Evolutionary conservation across 2,888 invertebrate species (phyloP), one percentile per base, ranked within the genome.

Genomic region (Heliconius cydno): DNA sequence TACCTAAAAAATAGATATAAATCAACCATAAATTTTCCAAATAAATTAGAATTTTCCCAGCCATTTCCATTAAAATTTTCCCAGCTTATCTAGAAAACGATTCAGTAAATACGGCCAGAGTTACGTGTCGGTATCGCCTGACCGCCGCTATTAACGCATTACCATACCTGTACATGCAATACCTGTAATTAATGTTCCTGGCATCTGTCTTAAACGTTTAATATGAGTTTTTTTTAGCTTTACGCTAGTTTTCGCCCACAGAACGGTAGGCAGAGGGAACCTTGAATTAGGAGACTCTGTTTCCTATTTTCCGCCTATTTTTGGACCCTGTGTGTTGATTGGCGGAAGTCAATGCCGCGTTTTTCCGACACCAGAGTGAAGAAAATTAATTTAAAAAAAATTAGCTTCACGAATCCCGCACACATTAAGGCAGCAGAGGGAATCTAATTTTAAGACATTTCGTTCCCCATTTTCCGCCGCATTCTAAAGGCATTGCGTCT

Each of bases 91-190:
- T 68, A 38, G 15, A 25, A 41, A 25, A 68, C 68, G 38, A 19
- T 66, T 66, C 66, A 46, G 52, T 52, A 38, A 38, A 46, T 46
- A 71, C 25, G 46, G 2, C 3, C 7, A 13, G 34, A 13, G 30
- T 25, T 63, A 65, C 74, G 74, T 65, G 63, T 65, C 74, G 74
- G 74, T 74, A 65, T 72, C 65, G 77, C 77, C 77, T 77, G 77
- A 71, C 77, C 72, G 71, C 71, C 60, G 77, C 63, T 41, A 72
- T 77, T 77, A 77, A 38, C 60, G 65, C 65, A 78, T 72, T 72
- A 60, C 74, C 72, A 78, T 73, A 74, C 67, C 38, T 41, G 30
- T 65, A 78, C 71, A 68, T 68, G 68, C 68, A 25, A 68, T 30
- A 46, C 28, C 19, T 30, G 12, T 71, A 80, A 78, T 80, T 78